Evolutionary conservation across 2,888 invertebrate genomes (phyloP), one percentile per base, ranked within the genome.

Genomic region (Anoplius nigerrimus): DNA sequence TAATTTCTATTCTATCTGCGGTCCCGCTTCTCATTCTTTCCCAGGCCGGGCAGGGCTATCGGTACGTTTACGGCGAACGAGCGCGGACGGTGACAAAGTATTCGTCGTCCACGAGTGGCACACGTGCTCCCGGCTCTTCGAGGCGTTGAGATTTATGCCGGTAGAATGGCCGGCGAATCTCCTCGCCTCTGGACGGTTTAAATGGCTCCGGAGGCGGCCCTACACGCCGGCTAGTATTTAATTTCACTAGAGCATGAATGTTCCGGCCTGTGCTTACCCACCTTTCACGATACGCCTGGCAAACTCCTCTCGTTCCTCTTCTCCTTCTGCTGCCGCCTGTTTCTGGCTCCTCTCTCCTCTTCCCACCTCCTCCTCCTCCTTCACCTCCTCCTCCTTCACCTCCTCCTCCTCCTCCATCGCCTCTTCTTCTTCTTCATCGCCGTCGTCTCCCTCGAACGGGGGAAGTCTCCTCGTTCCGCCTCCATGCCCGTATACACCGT

Each of bases 181-280:
- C 66, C 60, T 75, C 69, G 73, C 69, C 73, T 68, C 53, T 43
- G 70, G 68, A 15, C 52, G 72, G 72, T 78, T 78, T 75, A 78
- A 78, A 78, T 78, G 66, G 69, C 75, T 66, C 34, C 67, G 60
- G n/a, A 75, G 66, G 56, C 56, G 60, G 66, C 54, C 51, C 54
- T 62, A 34, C 62, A 69, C 66, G 66, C 64, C 53, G 57, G 72
- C 71, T 77, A 75, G 83, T 84, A 85, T 83, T 84, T 84, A 82
- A 85, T 80, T 82, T 82, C 83, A 83, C 80, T 82, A 80, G 82
- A 83, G 82, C 85, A 80, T 82, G 82, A 80, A 83, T 76, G 84
- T 84, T 84, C 82, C 83, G 83, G 76, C 72, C 72, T 73, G 75
- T 81, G 84, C 77, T 79, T 78, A 76, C 79, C 79, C 77, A 76